phyloP scores from a whole-genome alignment of 2,888 invertebrate species.

The Mythimna loreyi region DNA sequence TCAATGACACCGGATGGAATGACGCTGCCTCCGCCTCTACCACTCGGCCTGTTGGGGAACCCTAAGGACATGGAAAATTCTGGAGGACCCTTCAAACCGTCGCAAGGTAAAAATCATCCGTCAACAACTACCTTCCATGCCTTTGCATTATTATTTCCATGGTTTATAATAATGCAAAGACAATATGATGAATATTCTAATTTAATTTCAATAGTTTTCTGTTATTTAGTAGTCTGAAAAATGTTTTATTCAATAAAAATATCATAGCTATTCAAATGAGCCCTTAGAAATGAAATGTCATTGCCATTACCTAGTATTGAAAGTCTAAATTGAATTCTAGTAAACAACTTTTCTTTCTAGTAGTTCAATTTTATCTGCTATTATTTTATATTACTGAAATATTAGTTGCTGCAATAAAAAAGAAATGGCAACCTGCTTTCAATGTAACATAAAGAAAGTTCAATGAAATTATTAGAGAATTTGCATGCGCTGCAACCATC shows the following conservation, averaged over 20 bases:
- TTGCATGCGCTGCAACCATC: conserved; percentile 28
- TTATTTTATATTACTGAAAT: not conserved
- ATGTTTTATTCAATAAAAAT: conserved; percentile 24
- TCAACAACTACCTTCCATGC: conserved; percentile 32
- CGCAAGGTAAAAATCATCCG: conserved; percentile 77
- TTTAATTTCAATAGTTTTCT: conserved; percentile 60
- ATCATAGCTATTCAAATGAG: conserved; percentile 5
- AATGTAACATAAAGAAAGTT: conserved; percentile 4
- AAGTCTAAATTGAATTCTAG: conserved; percentile 8
- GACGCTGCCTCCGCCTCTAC: conserved; percentile 77
- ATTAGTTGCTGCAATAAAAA: conserved; percentile 13
- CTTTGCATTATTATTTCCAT: conserved; percentile 53
- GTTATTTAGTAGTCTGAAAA: conserved; percentile 57
- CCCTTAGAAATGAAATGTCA: conserved; percentile 5
- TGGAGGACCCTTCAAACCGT: conserved; percentile 72
- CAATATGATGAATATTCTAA: conserved; percentile 22
- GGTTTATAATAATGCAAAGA: conserved; percentile 57
- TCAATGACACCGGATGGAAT: conserved; percentile 53
- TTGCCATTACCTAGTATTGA: not conserved
- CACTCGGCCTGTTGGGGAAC: conserved; percentile 63
- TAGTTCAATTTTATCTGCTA: conserved; percentile 13
- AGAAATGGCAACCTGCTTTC: conserved; percentile 15
- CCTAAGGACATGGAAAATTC: conserved; percentile 76
- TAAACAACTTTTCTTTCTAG: conserved; percentile 1
- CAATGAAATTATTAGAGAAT: conserved; percentile 47